A percentile compares a stretch with the other conserved stretches of the same genome.
These are phyloP conservation scores for Leucoma salicis DNA, from an alignment of 2,888 invertebrate genomes.

Conservation along the genomic window DNA sequence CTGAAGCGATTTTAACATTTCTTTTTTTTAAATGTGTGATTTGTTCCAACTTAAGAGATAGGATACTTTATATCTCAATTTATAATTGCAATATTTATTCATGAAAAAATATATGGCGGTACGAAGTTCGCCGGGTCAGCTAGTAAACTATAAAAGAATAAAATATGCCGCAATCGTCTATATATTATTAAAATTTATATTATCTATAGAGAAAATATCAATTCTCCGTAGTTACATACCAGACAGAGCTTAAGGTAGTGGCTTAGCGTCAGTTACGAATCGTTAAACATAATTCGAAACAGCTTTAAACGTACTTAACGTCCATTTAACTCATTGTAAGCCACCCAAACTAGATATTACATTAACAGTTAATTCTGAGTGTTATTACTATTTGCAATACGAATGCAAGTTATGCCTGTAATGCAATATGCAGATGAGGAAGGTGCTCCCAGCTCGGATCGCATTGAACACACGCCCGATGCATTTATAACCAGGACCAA, in stretches of 20 bases:
- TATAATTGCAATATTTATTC: too few relatives aligned
- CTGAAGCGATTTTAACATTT: too few relatives aligned
- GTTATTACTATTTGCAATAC: conserved; percentile 8
- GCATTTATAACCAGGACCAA: conserved; percentile 33
- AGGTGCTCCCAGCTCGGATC: conserved; percentile 7
- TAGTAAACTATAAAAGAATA: too few relatives aligned
- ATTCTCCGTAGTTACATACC: too few relatives aligned
- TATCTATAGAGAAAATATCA: too few relatives aligned
- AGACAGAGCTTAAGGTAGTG: background rate
- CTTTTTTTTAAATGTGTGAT: too few relatives aligned
- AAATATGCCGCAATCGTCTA: too few relatives aligned
- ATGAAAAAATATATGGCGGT: too few relatives aligned
- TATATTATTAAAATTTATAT: too few relatives aligned
- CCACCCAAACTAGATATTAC: background rate
- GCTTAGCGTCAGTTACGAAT: background rate
- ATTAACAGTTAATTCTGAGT: background rate
- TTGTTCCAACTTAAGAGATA: too few relatives aligned
- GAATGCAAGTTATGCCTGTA: conserved; percentile 14
- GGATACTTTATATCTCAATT: too few relatives aligned
- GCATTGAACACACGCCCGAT: conserved; percentile 25
- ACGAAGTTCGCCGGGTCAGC: too few relatives aligned
- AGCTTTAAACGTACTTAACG: background rate
- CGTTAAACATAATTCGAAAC: background rate
- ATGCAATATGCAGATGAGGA: conserved; percentile 10
- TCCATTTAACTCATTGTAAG: background rate